Evolutionary conservation across 2,113 vertebrate species (phyloP), one percentile per base, ranked within the genome.

Genomic region (Macroglossus sobrinus): DNA sequence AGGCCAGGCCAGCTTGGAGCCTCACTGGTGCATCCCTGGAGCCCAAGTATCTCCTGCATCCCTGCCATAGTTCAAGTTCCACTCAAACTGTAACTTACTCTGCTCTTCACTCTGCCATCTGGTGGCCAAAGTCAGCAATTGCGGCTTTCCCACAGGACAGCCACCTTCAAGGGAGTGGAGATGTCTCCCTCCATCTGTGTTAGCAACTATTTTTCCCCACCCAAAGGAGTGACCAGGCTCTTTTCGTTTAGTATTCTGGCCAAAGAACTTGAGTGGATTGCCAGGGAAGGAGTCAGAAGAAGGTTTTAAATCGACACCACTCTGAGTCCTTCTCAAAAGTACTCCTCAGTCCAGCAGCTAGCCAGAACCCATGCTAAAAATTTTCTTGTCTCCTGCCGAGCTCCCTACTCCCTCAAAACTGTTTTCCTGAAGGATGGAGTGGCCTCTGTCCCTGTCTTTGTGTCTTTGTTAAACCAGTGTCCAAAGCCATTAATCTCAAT

Each of bases 31-130:
- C 68, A 74, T 57, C 21, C 43, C 14, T 24, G 3, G n/a, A 86
- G 5, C 19, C 50, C 88, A 61, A 45, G 40, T 22, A 1, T 6
- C 33, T 63, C 72, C 69, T 47, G 68, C 35, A 55, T 85, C 35
- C 50, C 43, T 19, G 45, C 8, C 47, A 66, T 38, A 3, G 33
- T 33, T 68, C 64, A n/a, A 45, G 21, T 71, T 59, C 33, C 13
- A 21, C n/a, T 28, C 30, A 38, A 18, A 45, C 26, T 24, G 3
- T 12, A 50, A 38, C 30, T 21, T 16, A n/a, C 2, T 2, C 47
- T 33, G 21, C 35, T 84, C 50, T 78, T 40, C 61, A 50, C 61
- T 72, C 78, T 89, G 95, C 86, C 94, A 68, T 69, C 96, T 95
- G 14, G 61, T 96, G 94, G 68, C 47, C 57, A 64, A 0, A 12